phyloP scores from a whole-genome alignment of 2,888 invertebrate species.

The Phymatocera aterrima region DNA sequence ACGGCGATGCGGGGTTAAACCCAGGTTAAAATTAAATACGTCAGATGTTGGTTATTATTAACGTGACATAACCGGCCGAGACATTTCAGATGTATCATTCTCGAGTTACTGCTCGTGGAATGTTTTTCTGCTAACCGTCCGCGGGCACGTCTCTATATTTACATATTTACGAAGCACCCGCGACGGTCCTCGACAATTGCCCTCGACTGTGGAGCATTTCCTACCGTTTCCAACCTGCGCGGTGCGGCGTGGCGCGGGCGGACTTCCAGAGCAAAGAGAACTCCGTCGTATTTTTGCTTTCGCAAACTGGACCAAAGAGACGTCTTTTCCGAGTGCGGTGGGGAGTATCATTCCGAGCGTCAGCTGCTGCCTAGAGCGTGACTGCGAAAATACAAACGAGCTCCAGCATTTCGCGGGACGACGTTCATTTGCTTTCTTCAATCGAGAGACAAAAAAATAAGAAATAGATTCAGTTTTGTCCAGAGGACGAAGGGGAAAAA shows the following conservation, averaged over 20 bases:
- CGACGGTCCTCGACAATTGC: slow-evolving; percentile 24
- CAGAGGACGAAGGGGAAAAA: background rate
- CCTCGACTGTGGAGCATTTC: slow-evolving; percentile 5
- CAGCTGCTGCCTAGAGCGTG: background rate
- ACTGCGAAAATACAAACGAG: slow-evolving; percentile 21
- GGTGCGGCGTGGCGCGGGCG: too few species aligned
- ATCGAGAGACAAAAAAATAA: background rate
- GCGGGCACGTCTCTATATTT: slow-evolving; percentile 31
- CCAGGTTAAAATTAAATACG: slow-evolving; percentile 43
- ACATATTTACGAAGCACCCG: slow-evolving; percentile 28
- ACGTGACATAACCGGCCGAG: slow-evolving; percentile 65
- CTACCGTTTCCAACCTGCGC: slow-evolving; percentile 2
- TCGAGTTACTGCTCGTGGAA: slow-evolving; percentile 24
- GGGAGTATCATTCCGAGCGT: too few species aligned
- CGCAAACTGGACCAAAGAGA: slow-evolving; percentile 29
- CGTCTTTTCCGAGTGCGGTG: background rate
- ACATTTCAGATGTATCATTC: slow-evolving; percentile 46
- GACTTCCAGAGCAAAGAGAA: background rate
- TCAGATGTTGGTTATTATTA: slow-evolving; percentile 63
- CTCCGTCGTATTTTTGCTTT: background rate
- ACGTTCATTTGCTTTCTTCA: slow-evolving; percentile 19
- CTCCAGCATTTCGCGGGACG: background rate
- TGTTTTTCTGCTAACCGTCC: slow-evolving; percentile 25
- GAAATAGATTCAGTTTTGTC: background rate
- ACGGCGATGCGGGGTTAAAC: background rate